Conservation (phyloP, 2,797 vertebrate species). For the Crypturellus tataupa region DNA sequence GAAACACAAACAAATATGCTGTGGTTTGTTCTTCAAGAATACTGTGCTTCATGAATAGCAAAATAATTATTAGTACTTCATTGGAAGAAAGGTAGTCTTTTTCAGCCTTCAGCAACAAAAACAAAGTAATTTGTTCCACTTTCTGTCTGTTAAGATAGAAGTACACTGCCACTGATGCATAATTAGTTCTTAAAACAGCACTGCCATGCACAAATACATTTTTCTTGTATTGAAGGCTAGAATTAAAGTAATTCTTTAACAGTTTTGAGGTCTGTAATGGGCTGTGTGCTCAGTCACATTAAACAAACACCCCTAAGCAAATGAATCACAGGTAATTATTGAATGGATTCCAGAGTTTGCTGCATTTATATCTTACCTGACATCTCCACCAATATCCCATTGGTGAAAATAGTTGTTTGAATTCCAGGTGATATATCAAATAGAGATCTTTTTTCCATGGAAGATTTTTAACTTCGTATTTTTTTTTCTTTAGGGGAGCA, state of each 20-base stretch:
- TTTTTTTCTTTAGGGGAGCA: too few relatives aligned
- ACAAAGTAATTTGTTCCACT: not conserved
- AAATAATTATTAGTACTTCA: not conserved
- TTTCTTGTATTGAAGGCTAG: not conserved
- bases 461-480: not conserved
- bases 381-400: not conserved
- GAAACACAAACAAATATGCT: not conserved
- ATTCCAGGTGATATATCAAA: not conserved
- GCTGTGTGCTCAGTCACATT: not conserved
- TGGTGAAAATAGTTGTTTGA: not conserved
- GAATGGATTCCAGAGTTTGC: not conserved
- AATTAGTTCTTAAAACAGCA: not conserved
- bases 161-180: not conserved
- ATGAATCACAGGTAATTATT: not conserved
- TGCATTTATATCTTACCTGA: not conserved
- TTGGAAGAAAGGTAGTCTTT: not conserved
- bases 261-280: not conserved
- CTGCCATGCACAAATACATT: not conserved
- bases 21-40: not conserved
- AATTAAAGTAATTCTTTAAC: not conserved
- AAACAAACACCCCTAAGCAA: not conserved
- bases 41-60: accelerated
- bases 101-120: not conserved
- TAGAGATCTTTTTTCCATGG: not conserved
- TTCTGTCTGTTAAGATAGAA: not conserved